Percentiles rank a stretch among this genome's conserved stretches.
Conservation (phyloP, 2,113 vertebrate species). For the Amblyornis subalaris region DNA sequence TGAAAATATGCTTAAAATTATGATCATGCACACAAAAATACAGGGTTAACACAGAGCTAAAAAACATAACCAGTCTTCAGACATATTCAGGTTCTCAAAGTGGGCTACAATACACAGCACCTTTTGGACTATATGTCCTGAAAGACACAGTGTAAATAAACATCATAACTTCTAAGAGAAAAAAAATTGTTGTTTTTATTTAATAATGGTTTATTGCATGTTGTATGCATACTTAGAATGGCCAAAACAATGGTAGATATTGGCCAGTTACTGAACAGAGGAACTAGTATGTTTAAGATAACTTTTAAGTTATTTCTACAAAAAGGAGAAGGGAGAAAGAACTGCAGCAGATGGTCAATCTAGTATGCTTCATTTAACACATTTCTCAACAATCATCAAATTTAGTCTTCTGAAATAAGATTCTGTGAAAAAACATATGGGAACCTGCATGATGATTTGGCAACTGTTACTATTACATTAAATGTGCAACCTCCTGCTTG, state of each 20-base stretch:
- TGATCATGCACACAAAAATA: not conserved
- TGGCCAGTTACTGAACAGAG: not conserved
- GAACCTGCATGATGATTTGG: not conserved
- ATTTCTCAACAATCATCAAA: conserved; percentile 4
- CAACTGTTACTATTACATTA: not conserved
- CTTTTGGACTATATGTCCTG: not conserved
- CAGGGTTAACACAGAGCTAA: not conserved
- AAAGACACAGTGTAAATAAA: not conserved
- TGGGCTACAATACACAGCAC: not conserved
- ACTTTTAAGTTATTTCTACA: not conserved
- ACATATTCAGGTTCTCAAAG: not conserved
- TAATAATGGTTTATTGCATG: not conserved
- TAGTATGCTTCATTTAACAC: conserved; percentile 8
- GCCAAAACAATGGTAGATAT: not conserved
- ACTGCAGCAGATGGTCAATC: not conserved
- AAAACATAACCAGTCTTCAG: not conserved
- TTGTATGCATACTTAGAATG: not conserved
- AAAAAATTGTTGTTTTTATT: not conserved
- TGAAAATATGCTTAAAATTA: not conserved
- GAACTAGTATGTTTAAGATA: not conserved
- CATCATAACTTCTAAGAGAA: not conserved
- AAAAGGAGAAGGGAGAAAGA: not conserved
- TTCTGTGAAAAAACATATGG: conserved; percentile 4
- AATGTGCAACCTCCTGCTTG: not conserved
- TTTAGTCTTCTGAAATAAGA: not conserved